phyloP scores from a whole-genome alignment of 2,113 vertebrate species.

The Phrynosoma platyrhinos region DNA sequence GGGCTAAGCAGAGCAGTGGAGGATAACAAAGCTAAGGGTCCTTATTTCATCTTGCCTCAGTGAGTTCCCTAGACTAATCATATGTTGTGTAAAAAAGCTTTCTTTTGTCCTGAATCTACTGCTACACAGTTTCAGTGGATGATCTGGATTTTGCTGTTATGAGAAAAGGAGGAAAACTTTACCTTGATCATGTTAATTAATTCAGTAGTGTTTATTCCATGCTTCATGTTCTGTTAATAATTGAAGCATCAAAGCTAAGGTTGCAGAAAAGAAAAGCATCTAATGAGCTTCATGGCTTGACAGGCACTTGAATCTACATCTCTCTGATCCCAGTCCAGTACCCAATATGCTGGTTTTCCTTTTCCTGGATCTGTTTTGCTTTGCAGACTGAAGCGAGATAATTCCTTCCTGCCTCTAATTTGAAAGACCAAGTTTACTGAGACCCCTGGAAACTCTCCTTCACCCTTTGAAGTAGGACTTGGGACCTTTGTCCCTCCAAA shows the following conservation, averaged over 20 bases:
- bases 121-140: neutral
- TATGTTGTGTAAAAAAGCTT: neutral
- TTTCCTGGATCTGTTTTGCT: neutral
- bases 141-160: neutral
- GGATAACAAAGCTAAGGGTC: too few species aligned
- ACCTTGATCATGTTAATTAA: neutral
- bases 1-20: too few species aligned
- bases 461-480: neutral
- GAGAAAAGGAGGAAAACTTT: neutral
- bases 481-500: too few species aligned
- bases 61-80: neutral
- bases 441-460: neutral
- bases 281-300: neutral
- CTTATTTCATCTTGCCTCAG: neutral
- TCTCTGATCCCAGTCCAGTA: neutral
- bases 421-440: neutral
- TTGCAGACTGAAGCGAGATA: neutral
- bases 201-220: neutral
- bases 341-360: neutral
- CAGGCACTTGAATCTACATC: neutral
- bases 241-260: neutral
- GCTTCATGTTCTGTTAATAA: neutral
- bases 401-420: neutral
- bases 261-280: neutral
- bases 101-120: neutral